Base-by-base conservation (phyloP, 2,113 vertebrate species). In the Cyphotilapia sp. region DNA sequence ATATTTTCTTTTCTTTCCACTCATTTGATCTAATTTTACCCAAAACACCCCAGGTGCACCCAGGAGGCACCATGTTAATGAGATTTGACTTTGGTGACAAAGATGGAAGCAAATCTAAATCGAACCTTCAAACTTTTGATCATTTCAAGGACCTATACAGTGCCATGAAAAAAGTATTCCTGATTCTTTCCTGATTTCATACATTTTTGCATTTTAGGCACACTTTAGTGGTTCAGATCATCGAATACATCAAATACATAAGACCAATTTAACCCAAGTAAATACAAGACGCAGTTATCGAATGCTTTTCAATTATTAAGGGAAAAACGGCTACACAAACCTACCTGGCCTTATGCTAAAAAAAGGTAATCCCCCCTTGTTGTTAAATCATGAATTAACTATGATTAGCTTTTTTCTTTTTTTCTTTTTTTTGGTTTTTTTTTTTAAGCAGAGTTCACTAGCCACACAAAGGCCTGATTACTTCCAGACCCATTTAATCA, bases 81-180 rank as follows among this genome's bases (percentile, higher is more conserved):
- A 85, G 33, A 86, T 61, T 33, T 76, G 45, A 87, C 24, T 87
- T 31, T 14, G 57, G 19, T 42, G 59, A 85, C 57, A 59, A 33
- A 56, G 74, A 88, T 17, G 9, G 19, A 87, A 59, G 59, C 33
- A n/a, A 71, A 24, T 54, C 74, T 81, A 51, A 82, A 74, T 85
- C 11, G 14, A 42, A 27, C 53, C 54, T 19, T 8, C 6, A 40
- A 53, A 51, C 56, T 80, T 61, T 14, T 33, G 84, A 17, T 47
- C 69, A 54, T 85, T 49, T 66, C 42, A 38, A 33, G 19, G 54
- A 19, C 19, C 51, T 11, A 10, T 42, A 71, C n/a, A 42, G n/a
- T 27, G 66, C 12, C n/a, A 42, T 71, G 8, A 71, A 42, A 4
- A 40, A 38, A 66, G 33, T 5, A 1, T 66, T 66, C 59, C 38